Base-by-base conservation (phyloP, 2,888 invertebrate species). In the Melipona beecheii region DNA sequence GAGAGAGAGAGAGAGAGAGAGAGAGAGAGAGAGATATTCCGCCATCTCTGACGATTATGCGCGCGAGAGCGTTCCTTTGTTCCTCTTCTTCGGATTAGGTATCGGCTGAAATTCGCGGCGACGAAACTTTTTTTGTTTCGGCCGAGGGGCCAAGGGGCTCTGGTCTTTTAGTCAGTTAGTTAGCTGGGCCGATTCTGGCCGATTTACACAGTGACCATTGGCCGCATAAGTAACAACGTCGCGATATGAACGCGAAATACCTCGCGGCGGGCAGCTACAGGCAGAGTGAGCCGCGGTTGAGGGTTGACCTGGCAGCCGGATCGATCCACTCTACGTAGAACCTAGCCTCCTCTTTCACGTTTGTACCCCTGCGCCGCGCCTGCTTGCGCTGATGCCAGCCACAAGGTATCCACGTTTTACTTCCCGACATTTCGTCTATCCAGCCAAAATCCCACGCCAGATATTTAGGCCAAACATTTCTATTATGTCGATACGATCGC, bases 341-440 rank as follows among this genome's bases (percentile, higher is more conserved):
- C 83, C 88, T 86, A 90, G 81, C 85, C 84, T 89, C 86, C 89
- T 89, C 87, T 90, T 86, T 90, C 89, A 73, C 88, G 83, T 89
- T 85, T 86, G 86, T 91, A 86, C 86, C 85, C 90, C 87, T 90
- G 89, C 87, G 89, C 89, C 88, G 90, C 91, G 91, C 91, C 90
- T 92, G 92, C 91, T 89, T 92, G 91, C 87, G 78, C 89, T 86
- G 81, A 90, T 92, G 92, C 92, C 92, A 92, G 89, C 91, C 91
- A 86, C 88, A 88, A 89, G 82, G 85, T 83, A 85, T 85, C 86
- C 84, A 60, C 86, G 87, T 84, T 88, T 88, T 85, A 81, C 88
- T 81, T 80, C 74, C 69, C 82, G 88, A 89, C 86, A 75, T 86
- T 90, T 87, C 80, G 62, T 81, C 79, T 65, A 83, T 83, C 76